Evolutionary conservation across 2,113 vertebrate species (phyloP).

Genomic region (Carlito syrichta): DNA sequence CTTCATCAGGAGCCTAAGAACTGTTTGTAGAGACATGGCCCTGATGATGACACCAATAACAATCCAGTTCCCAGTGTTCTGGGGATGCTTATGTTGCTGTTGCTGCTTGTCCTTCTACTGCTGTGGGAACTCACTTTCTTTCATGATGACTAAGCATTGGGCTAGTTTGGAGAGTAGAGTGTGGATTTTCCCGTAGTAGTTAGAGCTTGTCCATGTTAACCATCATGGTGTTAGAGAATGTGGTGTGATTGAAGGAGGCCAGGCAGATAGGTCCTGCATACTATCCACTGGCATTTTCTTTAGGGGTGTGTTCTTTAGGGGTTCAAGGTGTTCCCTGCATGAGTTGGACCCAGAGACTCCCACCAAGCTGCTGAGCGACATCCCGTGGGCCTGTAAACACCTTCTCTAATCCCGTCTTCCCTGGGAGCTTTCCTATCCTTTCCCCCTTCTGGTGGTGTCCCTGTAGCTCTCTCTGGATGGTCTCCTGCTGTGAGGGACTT

Average conservation of each 20-base stretch:
- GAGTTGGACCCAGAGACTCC: neutral
- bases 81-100: too few relatives aligned
- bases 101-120: neutral
- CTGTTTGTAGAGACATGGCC: neutral
- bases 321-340: too few relatives aligned
- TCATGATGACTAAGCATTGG: neutral
- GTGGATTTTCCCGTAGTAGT: too few relatives aligned
- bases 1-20: neutral
- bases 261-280: neutral
- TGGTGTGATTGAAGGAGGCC: neutral
- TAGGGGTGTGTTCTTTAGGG: neutral
- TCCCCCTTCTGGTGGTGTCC: neutral
- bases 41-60: neutral
- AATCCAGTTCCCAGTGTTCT: neutral
- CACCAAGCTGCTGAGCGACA: neutral
- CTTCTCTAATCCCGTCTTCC: neutral
- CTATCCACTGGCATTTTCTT: neutral
- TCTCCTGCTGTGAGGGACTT: neutral
- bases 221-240: neutral
- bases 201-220: rapidly evolving
- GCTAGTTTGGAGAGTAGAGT: neutral
- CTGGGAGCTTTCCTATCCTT: neutral
- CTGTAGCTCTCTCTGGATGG: neutral
- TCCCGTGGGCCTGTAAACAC: neutral
- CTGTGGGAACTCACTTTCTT: neutral